phyloP scores from a whole-genome alignment of 2,113 vertebrate genomes.

The Mionectes macconnelli region DNA sequence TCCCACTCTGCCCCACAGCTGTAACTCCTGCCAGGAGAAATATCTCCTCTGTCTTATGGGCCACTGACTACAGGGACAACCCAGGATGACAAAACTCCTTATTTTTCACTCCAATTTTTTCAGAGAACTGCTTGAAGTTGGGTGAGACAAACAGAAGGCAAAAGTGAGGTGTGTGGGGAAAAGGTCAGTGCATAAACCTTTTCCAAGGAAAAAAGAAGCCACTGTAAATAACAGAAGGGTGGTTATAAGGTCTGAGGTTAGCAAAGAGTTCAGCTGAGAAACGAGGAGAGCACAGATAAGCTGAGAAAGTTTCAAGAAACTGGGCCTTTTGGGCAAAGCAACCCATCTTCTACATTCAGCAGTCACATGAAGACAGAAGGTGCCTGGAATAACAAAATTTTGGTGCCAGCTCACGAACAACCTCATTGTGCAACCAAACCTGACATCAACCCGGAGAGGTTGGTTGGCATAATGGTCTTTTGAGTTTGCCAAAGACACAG shows the following conservation, averaged over 20 bases:
- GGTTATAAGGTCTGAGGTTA: background rate
- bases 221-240: background rate
- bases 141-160: background rate
- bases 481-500: background rate
- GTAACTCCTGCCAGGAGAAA: background rate
- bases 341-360: background rate
- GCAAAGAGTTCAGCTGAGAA: background rate
- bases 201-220: background rate
- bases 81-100: background rate
- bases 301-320: background rate
- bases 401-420: background rate
- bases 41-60: background rate
- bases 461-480: background rate
- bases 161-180: background rate
- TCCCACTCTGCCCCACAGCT: background rate
- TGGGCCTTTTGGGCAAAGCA: background rate
- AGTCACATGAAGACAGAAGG: background rate
- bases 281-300: background rate
- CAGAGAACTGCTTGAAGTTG: background rate
- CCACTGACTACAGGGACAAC: background rate
- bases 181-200: background rate
- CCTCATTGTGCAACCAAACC: background rate
- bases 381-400: background rate
- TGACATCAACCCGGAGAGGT: rapidly evolving
- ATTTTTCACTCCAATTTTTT: background rate